phyloP scores from a whole-genome alignment of 2,888 invertebrate genomes.

The Sepioteuthis lessoniana region DNA sequence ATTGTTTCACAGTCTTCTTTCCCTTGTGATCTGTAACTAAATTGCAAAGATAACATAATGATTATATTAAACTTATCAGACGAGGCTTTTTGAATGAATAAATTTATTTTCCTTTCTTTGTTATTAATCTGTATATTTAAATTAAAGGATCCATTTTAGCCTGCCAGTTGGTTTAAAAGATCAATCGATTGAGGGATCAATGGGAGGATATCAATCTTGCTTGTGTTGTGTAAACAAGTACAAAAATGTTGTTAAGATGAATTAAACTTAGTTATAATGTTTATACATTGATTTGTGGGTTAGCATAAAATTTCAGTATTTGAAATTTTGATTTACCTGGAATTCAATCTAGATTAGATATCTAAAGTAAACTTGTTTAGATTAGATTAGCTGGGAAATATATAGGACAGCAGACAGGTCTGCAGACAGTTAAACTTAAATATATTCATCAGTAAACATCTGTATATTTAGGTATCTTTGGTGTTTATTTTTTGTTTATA shows the following conservation, averaged over 20 bases:
- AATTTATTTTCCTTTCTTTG: not conserved
- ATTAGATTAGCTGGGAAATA: not conserved
- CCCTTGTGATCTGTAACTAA: not conserved
- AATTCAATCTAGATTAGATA: not conserved
- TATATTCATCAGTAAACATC: not conserved
- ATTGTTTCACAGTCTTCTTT: not conserved
- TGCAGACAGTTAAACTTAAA: not conserved
- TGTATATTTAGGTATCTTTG: conserved; percentile 6
- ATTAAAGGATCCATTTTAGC: not conserved
- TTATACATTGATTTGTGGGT: not conserved
- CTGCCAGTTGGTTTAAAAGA: not conserved
- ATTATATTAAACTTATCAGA: not conserved
- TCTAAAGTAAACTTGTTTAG: too few relatives aligned
- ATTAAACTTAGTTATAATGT: not conserved
- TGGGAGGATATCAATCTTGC: not conserved
- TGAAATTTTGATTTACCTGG: not conserved
- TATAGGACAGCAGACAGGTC: not conserved
- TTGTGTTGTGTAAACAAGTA: not conserved
- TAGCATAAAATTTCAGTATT: not conserved
- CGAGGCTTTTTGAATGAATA: not conserved
- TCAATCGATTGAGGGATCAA: not conserved
- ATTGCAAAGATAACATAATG: not conserved
- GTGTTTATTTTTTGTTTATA: not conserved
- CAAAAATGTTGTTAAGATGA: not conserved
- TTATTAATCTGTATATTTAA: not conserved